Evolutionary conservation across 2,888 invertebrate species (phyloP).

Genomic region (Andrena marginata): DNA sequence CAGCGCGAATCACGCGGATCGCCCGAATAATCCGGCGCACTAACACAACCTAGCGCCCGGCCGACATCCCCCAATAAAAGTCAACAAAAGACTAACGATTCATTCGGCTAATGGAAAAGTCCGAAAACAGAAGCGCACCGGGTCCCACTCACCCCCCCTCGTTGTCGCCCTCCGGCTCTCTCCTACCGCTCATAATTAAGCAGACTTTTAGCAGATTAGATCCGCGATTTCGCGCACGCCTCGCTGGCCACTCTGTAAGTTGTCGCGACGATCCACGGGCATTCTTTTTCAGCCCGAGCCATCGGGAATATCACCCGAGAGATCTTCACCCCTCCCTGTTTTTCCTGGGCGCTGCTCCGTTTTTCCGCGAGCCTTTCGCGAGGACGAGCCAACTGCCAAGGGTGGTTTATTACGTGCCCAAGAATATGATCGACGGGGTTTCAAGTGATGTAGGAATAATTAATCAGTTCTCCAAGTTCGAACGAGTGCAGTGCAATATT

Average conservation of each 20-base stretch:
- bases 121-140: slow-evolving; percentile 83
- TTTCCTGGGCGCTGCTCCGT: not conserved
- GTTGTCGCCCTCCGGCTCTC: slow-evolving; percentile 47
- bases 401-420: no score
- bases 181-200: slow-evolving; percentile 84
- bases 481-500: no score
- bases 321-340: slow-evolving; percentile 14
- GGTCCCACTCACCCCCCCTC: slow-evolving; percentile 48
- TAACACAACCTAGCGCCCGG: slow-evolving; percentile 54
- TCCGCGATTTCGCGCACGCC: slow-evolving; percentile 70
- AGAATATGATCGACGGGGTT: no score
- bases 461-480: no score
- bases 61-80: slow-evolving; percentile 84
- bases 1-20: slow-evolving; percentile 51
- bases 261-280: slow-evolving; percentile 49
- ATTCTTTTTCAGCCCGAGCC: slow-evolving; percentile 54
- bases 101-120: slow-evolving; percentile 85
- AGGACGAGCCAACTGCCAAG: not conserved
- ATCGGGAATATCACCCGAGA: slow-evolving; percentile 11
- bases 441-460: no score
- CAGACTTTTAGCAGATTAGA: slow-evolving; percentile 85
- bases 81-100: slow-evolving; percentile 85
- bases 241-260: slow-evolving; percentile 39
- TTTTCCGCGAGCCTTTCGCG: not conserved
- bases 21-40: slow-evolving; percentile 36